These are phyloP conservation scores for Dicyrtomina minuta DNA, from an alignment of 2,888 invertebrate genomes.

Conservation along the genomic window DNA sequence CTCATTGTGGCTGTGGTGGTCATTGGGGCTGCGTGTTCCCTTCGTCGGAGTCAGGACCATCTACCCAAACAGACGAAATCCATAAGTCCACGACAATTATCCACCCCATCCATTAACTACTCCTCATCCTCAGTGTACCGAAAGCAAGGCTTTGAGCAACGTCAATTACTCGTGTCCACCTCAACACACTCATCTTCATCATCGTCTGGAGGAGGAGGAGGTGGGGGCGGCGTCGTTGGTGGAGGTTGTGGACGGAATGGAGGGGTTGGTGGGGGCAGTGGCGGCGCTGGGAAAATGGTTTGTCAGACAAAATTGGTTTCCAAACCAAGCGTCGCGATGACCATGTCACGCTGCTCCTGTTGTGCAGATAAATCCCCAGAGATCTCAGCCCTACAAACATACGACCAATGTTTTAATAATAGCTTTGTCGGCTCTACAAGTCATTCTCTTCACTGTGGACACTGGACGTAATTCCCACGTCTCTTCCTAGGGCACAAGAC, in stretches of 20 bases:
- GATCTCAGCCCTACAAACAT: conserved; percentile 43
- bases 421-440: conserved; percentile 47
- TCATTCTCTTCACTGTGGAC: conserved; percentile 51
- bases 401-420: conserved; percentile 49
- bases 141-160: conserved; percentile 33
- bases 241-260: not conserved
- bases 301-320: conserved; percentile 33
- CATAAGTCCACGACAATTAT: conserved; percentile 44
- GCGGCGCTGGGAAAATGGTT: conserved; percentile 1
- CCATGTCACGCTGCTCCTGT: conserved; percentile 50
- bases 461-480: conserved; percentile 46
- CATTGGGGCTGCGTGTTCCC: conserved; percentile 46
- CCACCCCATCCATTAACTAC: conserved; percentile 45
- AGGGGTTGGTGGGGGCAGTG: not conserved
- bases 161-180: conserved; percentile 37
- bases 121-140: conserved; percentile 39
- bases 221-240: not conserved
- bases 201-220: conserved; percentile 14
- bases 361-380: conserved; percentile 41
- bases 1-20: conserved; percentile 47
- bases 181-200: conserved; percentile 37
- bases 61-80: conserved; percentile 35
- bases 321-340: conserved; percentile 46
- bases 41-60: conserved; percentile 44
- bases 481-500: not conserved